Evolutionary conservation across 2,888 invertebrate species (phyloP).

Genomic region (Andricus quercusramuli): DNA sequence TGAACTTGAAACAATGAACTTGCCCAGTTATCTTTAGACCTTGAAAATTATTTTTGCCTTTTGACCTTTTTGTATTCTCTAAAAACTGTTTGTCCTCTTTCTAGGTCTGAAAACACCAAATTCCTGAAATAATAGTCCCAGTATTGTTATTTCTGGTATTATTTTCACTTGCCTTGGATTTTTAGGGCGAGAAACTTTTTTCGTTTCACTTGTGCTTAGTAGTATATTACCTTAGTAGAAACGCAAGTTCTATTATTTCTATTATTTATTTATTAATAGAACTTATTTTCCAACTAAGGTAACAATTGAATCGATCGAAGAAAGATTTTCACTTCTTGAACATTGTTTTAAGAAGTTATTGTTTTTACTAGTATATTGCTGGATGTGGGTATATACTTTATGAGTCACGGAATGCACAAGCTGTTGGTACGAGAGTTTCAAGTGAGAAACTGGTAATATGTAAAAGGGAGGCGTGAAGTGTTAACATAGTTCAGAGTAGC

Average conservation of each 20-base stretch:
- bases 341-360: too few relatives aligned
- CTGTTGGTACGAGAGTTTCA: constrained; percentile 61
- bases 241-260: too few relatives aligned
- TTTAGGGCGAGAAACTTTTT: constrained; percentile 48
- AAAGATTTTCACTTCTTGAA: too few relatives aligned
- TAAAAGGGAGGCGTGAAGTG: constrained; percentile 71
- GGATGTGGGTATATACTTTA: constrained; percentile 49
- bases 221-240: too few relatives aligned
- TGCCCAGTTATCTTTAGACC: neutral
- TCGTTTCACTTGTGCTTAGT: constrained; percentile 46
- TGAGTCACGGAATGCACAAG: constrained; percentile 60
- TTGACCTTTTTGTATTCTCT: too few relatives aligned
- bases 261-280: too few relatives aligned
- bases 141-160: neutral
- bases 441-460: constrained; percentile 65
- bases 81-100: too few relatives aligned
- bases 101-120: too few relatives aligned
- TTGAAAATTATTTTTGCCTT: too few relatives aligned
- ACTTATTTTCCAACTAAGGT: too few relatives aligned
- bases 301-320: too few relatives aligned
- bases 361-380: constrained; percentile 34
- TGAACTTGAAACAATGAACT: neutral
- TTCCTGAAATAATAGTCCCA: too few relatives aligned
- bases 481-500: constrained; percentile 67
- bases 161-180: constrained; percentile 5